Percentiles rank a stretch among this genome's conserved stretches.
Evolutionary conservation across 2,113 vertebrate species (phyloP).

Genomic region (Marmota monax): DNA sequence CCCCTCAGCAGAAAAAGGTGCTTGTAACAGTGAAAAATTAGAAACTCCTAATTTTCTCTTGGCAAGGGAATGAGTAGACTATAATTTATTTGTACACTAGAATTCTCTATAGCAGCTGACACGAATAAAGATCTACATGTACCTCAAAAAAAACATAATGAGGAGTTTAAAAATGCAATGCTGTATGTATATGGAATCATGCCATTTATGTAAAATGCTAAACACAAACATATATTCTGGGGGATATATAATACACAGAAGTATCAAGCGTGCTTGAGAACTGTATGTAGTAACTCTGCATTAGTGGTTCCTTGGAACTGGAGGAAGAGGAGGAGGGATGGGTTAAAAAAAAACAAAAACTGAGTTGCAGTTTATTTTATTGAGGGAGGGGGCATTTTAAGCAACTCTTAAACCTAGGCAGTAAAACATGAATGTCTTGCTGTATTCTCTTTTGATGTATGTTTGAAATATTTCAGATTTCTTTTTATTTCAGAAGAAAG

Average conservation of each 20-base stretch:
- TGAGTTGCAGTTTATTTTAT: not conserved
- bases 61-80: not conserved
- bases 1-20: not conserved
- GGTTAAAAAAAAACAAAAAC: not conserved
- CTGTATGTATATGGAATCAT: not conserved
- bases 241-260: not conserved
- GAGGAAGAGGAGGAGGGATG: not conserved
- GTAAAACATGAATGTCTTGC: not conserved
- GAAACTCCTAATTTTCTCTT: conserved; percentile 28
- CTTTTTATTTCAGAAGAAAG: not conserved
- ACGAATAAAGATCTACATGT: not conserved
- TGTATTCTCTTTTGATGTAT: not conserved
- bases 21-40: not conserved
- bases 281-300: not conserved
- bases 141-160: conserved; percentile 51
- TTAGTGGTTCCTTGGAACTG: not conserved
- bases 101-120: not conserved
- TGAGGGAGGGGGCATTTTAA: rapidly evolving
- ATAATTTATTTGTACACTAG: not conserved
- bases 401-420: not conserved
- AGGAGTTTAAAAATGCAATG: conserved; percentile 17
- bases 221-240: not conserved
- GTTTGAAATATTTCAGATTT: not conserved
- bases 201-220: not conserved
- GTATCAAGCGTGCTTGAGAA: not conserved